Conservation (phyloP, 2,113 vertebrate genomes). For the Rhodinocichla rosea region DNA sequence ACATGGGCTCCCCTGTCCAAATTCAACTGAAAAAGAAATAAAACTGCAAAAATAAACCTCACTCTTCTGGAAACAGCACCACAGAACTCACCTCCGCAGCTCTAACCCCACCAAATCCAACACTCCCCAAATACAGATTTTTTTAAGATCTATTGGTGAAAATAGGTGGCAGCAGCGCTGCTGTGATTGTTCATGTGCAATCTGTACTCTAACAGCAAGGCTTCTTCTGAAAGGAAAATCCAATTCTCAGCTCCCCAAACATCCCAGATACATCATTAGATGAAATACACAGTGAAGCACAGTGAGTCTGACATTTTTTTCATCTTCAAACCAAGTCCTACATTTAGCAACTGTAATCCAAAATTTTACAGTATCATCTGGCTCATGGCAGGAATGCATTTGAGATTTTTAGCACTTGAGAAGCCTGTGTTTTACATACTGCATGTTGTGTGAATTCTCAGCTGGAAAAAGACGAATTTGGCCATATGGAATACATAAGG, state of each 20-base stretch:
- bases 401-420: not conserved
- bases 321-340: not conserved
- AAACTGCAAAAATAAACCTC: not conserved
- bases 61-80: not conserved
- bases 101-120: not conserved
- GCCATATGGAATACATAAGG: not conserved
- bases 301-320: not conserved
- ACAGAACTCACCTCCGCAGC: fast-evolving
- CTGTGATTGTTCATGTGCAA: fast-evolving
- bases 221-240: not conserved
- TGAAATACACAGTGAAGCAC: not conserved
- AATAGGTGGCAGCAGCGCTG: not conserved
- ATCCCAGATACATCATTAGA: not conserved
- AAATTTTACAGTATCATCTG: not conserved
- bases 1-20: not conserved
- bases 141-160: not conserved
- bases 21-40: not conserved
- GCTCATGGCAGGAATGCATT: not conserved
- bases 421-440: not conserved
- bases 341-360: not conserved
- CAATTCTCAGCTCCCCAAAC: not conserved
- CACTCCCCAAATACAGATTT: not conserved
- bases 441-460: not conserved
- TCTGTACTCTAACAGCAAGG: not conserved
- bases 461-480: not conserved